Evolutionary conservation across 2,113 vertebrate genomes (phyloP).

Genomic region (Felis chaus): DNA sequence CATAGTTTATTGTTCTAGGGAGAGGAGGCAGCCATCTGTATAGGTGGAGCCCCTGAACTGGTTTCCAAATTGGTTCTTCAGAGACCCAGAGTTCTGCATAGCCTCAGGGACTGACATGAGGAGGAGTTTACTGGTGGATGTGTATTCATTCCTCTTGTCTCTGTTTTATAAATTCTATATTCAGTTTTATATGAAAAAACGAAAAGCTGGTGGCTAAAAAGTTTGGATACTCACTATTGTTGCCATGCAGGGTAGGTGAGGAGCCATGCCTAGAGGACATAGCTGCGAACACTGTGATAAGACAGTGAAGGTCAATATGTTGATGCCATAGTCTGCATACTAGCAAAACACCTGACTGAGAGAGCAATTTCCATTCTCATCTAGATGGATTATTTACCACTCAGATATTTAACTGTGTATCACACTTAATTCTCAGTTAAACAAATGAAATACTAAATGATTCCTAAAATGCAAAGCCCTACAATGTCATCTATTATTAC

Average conservation of each 20-base stretch:
- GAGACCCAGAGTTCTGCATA: not conserved
- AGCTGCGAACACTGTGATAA: not conserved
- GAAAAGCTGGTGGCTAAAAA: not conserved
- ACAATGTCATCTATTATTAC: not conserved
- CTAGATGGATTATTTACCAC: not conserved
- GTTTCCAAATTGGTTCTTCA: not conserved
- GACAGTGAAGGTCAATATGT: not conserved
- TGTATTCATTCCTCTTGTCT: not conserved
- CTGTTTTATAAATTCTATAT: not conserved
- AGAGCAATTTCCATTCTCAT: not conserved
- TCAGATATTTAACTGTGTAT: not conserved
- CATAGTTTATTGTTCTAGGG: not conserved
- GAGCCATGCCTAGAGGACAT: not conserved
- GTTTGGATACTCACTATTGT: not conserved
- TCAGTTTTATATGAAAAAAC: not conserved
- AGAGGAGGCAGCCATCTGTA: not conserved
- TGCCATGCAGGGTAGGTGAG: not conserved
- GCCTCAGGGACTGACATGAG: not conserved
- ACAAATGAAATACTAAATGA: not conserved
- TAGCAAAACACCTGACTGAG: not conserved
- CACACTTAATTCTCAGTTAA: constrained; percentile 1
- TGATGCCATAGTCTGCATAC: not conserved
- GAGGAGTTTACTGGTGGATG: not conserved
- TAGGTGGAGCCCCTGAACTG: not conserved
- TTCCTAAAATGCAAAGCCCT: constrained; percentile 35